Conservation (phyloP, 2,113 vertebrate genomes). For the Speoplatyrhinus poulsoni region DNA sequence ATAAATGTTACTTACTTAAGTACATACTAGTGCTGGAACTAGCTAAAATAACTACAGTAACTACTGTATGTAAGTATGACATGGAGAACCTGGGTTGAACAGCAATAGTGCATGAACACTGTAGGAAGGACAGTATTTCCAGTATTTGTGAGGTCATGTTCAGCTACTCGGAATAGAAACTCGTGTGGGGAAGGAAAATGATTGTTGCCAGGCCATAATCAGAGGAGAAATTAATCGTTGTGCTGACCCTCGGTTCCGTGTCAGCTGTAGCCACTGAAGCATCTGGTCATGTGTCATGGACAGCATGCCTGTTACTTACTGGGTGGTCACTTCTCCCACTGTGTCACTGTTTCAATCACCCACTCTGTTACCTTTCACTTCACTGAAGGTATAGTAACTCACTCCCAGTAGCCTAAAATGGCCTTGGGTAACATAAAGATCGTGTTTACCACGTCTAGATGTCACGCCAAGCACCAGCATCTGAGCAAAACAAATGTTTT, state of each 20-base stretch:
- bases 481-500: no score
- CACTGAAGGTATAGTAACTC: neutral
- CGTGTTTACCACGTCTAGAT: no score
- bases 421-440: no score
- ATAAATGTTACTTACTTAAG: no score
- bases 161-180: neutral
- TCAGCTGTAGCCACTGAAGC: slow-evolving; percentile 15
- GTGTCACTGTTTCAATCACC: slow-evolving; percentile 1
- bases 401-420: neutral
- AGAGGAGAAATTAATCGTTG: slow-evolving; percentile 17
- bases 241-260: slow-evolving; percentile 1
- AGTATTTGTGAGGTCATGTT: no score
- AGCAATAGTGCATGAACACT: no score
- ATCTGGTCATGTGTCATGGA: slow-evolving; percentile 13
- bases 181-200: slow-evolving; percentile 2
- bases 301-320: slow-evolving; percentile 20
- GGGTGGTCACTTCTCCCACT: slow-evolving; percentile 21
- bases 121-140: no score
- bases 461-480: no score
- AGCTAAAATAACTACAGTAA: no score
- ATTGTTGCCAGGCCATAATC: slow-evolving; percentile 11
- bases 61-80: no score
- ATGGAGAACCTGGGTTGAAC: no score
- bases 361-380: neutral
- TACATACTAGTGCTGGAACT: no score